These are phyloP conservation scores for Palythoa grandis DNA, from an alignment of 92 coral and sea anemone genomes.

Conservation along the genomic window DNA sequence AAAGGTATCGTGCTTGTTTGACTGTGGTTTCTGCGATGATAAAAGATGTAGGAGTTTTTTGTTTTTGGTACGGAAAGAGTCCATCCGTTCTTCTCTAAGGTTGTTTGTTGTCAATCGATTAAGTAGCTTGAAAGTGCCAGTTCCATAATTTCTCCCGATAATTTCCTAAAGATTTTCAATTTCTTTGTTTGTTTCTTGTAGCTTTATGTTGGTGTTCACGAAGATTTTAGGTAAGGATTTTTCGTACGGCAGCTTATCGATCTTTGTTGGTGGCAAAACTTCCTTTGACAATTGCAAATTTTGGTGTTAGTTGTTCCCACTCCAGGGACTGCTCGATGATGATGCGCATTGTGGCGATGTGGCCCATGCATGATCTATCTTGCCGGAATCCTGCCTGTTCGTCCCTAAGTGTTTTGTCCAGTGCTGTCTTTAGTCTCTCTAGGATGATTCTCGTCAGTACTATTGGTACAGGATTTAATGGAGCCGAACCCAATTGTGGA, in stretches of 20 bases:
- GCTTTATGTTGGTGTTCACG: constrained; percentile 31
- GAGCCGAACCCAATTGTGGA: too few species aligned
- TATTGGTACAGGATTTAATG: too few species aligned
- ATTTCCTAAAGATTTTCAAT: neutral
- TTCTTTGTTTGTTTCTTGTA: constrained; percentile 6
- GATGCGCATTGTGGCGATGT: too few species aligned
- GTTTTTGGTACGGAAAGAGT: constrained; percentile 35
- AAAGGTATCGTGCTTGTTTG: neutral
- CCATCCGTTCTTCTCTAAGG: constrained; percentile 16
- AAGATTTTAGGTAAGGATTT: constrained; percentile 38
- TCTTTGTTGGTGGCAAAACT: constrained; percentile 27
- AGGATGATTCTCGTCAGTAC: too few species aligned
- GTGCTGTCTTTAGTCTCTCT: too few species aligned
- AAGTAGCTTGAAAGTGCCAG: constrained; percentile 33
- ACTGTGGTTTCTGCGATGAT: neutral
- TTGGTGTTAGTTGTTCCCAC: neutral
- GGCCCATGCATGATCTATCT: too few species aligned
- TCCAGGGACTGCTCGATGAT: too few species aligned
- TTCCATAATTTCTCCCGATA: constrained; percentile 29
- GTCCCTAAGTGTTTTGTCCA: too few species aligned
- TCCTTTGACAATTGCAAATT: constrained; percentile 7
- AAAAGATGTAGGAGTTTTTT: neutral
- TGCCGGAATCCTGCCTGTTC: too few species aligned
- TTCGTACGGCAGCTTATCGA: constrained; percentile 45
- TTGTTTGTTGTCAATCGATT: constrained; percentile 5